These are phyloP conservation scores for Cantharis lateralis DNA, from an alignment of 2,888 invertebrate species.

Conservation along the genomic window DNA sequence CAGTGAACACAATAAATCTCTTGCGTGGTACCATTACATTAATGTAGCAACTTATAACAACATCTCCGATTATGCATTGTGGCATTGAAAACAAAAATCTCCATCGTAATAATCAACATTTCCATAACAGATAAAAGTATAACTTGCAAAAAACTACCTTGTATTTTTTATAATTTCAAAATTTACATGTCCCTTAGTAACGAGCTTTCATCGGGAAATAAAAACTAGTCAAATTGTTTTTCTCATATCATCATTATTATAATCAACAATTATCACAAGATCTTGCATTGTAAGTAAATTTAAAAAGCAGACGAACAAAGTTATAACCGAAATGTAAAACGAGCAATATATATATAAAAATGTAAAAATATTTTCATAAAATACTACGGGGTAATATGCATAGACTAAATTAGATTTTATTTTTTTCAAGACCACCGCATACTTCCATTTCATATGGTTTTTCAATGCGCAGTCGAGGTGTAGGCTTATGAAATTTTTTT, in stretches of 20 bases:
- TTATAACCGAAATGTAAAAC: not conserved
- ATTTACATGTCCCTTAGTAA: not conserved
- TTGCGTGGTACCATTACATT: conserved; percentile 11
- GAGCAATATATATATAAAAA: not conserved
- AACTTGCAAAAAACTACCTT: not conserved
- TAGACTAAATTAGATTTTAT: not conserved
- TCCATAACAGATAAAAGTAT: not conserved
- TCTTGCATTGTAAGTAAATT: not conserved
- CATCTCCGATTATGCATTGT: not conserved
- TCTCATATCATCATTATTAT: not conserved
- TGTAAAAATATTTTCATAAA: not conserved
- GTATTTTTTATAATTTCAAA: not conserved
- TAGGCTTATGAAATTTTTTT: not conserved
- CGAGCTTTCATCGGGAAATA: not conserved
- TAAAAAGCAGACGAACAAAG: not conserved
- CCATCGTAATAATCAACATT: not conserved
- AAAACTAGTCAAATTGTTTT: not conserved
- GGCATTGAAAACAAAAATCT: not conserved
- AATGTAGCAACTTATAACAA: not conserved
- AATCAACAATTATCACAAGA: conserved; percentile 1
- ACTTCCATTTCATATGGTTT: not conserved
- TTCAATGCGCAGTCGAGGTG: not conserved
- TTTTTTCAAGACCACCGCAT: not conserved
- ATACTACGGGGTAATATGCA: not conserved
- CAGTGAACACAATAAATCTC: conserved; percentile 25